Base-by-base conservation (phyloP, 2,113 vertebrate species). In the Spea multiplicata region DNA sequence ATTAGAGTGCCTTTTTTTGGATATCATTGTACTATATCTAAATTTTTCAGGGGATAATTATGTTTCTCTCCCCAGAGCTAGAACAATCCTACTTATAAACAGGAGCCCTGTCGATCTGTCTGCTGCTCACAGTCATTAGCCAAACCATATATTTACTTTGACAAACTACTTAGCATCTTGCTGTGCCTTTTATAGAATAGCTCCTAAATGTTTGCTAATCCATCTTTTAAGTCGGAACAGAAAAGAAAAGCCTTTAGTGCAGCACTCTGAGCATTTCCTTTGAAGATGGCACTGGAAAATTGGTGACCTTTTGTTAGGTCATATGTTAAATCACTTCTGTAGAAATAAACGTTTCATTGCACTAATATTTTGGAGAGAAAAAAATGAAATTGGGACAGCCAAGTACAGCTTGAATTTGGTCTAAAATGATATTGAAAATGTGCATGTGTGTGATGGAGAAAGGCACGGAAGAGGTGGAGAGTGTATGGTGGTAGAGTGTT, bases 131-230 rank as follows among this genome's bases (percentile, higher is more conserved):
- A 47, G 55, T 78, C 69, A 78, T 72, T 78, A 72, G 61, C 46
- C 57, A 78, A 78, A 66, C 76, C 68, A 53, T 72, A 65, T 72
- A 78, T 78, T 78, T 78, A 72, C 61, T 78, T 78, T 78, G 69
- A 55, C 59, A 78, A 78, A 72, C 17, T 65, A 78, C 57, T 72
- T 80, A 57, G 61, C 44, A 46, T 73, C 77, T 73, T 49, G 70
- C 61, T 73, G 70, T 80, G 69, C 49, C 69, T 73, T n/a, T 67
- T 73, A 65, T 80, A 48, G 77, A 66, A 44, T 61, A n/a, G 62
- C 13, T 80, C 70, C 70, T 9, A 73, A 73, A 80, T 64, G 67
- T 78, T 78, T 68, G 52, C 45, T 64, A 78, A 78, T 78, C 46
- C 46, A 62, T 46, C 68, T 61, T 48, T 71, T 64, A 49, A 50